Evolutionary conservation across 2,113 vertebrate species (phyloP).

Genomic region (Ailurus styani): DNA sequence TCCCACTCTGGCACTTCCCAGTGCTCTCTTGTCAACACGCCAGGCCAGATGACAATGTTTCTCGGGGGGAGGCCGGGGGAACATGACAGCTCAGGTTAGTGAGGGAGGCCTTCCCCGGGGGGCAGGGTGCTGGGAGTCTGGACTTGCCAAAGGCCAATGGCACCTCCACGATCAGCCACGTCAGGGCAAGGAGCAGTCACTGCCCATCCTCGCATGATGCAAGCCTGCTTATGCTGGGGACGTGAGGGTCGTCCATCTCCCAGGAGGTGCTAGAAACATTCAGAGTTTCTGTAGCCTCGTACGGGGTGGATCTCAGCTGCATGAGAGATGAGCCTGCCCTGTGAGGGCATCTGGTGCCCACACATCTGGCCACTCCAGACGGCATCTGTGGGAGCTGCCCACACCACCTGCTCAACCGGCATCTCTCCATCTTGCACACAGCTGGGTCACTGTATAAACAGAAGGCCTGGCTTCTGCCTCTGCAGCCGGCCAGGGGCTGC

Average conservation of each 20-base stretch:
- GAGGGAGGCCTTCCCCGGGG: background rate
- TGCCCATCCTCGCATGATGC: background rate
- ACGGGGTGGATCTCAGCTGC: accelerated
- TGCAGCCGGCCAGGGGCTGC: background rate
- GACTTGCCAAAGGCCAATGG: background rate
- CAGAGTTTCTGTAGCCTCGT: background rate
- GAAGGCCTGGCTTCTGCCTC: slow-evolving; percentile 1
- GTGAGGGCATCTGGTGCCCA: background rate
- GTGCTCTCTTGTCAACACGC: background rate
- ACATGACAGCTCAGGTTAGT: accelerated
- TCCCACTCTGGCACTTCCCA: background rate
- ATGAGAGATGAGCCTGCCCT: background rate
- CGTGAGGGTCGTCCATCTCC: background rate
- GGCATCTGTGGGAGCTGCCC: background rate
- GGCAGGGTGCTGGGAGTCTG: background rate
- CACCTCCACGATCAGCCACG: background rate
- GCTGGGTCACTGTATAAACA: background rate
- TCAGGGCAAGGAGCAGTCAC: background rate
- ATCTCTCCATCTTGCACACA: background rate
- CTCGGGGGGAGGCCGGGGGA: background rate
- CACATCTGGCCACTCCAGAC: background rate
- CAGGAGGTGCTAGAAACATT: background rate
- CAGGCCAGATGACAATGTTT: accelerated
- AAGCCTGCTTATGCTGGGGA: background rate
- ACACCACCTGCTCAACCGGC: background rate